These are phyloP conservation scores for Proisotoma minuta DNA, from an alignment of 2,888 invertebrate species.

Conservation along the genomic window DNA sequence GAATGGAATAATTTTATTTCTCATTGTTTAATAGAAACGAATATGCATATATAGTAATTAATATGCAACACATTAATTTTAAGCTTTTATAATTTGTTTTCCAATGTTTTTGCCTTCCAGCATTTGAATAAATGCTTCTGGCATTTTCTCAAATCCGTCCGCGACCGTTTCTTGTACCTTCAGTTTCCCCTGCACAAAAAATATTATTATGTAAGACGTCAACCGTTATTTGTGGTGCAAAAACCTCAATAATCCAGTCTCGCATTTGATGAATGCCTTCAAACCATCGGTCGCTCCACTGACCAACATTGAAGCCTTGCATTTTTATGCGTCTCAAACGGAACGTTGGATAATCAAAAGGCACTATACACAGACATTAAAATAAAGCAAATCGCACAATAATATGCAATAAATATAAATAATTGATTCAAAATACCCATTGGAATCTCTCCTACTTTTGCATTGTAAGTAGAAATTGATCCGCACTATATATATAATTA, in stretches of 20 bases:
- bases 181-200: slow-evolving; percentile 58
- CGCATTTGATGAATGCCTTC: slow-evolving; percentile 63
- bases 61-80: slow-evolving; percentile 47
- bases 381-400: not conserved
- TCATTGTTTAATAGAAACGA: too few species aligned
- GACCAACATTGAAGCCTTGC: slow-evolving; percentile 59
- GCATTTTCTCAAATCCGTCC: slow-evolving; percentile 69
- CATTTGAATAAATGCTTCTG: slow-evolving; percentile 64
- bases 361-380: slow-evolving; percentile 14
- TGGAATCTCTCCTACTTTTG: slow-evolving; percentile 48
- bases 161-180: slow-evolving; percentile 65
- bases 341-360: slow-evolving; percentile 24
- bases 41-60: too few species aligned
- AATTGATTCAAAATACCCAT: too few species aligned
- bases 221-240: not conserved
- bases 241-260: slow-evolving; percentile 58
- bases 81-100: slow-evolving; percentile 65
- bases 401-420: not conserved
- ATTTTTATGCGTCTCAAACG: slow-evolving; percentile 56
- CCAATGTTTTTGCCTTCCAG: slow-evolving; percentile 64
- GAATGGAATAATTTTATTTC: too few species aligned
- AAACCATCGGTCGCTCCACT: slow-evolving; percentile 59
- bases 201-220: not conserved
- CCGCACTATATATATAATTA: too few species aligned
- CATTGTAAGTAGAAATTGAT: slow-evolving; percentile 62